Evolutionary conservation across 2,888 invertebrate genomes (phyloP), one percentile per base, ranked within the genome.

Genomic region (Stenolophus ochropezus): DNA sequence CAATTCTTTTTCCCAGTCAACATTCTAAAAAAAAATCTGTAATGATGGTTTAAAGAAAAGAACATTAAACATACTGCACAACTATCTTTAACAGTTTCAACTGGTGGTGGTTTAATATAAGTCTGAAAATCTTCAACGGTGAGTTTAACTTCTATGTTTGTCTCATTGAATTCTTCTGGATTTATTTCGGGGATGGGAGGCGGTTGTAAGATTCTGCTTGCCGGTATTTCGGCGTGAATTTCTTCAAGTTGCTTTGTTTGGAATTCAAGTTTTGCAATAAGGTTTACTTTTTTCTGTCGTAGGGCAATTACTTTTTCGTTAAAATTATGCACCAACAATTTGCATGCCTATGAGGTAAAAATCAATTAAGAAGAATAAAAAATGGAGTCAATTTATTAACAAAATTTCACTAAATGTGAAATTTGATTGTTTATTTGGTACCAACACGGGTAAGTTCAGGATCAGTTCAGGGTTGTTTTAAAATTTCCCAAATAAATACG

Each of bases 141-240:
- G 1, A 73, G 49, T 82, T 83, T 83, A 84, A 92, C 92, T 88
- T 92, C 89, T 21, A 93, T 87, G 84, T 92, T 89, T 78, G 88
- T 90, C 84, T 94, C 94, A 84, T 91, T 92, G 85, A 93, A 93
- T 1, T 91, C 89, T 0, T 90, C 86, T 83, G 91, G n/a, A n/a
- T n/a, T 91, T 23, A 93, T 89, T 1, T 86, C 84, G 0, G 92
- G 92, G 33, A 91, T 84, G 0, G 86, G 80, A 0, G 92, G 92
- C 0, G 91, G 89, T 0, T 87, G 83, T 83, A 90, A 90, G 0
- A 88, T 89, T 83, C 89, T 85, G 11, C 89, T 88, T 4, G 88
- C 85, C 0, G 93, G 92, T 84, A 95, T 90, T 85, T 93, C 93
- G 0, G 88, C 83, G 2, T 94, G 93, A 49, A 95, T 91, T 82